phyloP scores from a whole-genome alignment of 2,888 invertebrate genomes.

The Hemithea aestivaria region DNA sequence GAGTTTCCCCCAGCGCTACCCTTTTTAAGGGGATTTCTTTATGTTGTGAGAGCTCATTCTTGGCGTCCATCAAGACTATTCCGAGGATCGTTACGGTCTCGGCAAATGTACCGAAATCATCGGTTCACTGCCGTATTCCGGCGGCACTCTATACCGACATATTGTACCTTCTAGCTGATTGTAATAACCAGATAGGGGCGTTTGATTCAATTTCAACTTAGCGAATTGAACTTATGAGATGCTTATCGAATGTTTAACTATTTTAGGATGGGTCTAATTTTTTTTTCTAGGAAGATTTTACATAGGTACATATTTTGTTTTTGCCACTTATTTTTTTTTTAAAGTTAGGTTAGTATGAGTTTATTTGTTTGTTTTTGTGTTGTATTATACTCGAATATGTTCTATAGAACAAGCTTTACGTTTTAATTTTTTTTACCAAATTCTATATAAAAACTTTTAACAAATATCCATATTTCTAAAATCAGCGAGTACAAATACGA shows the following conservation, averaged over 20 bases:
- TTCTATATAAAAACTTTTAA: no score
- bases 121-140: constrained; percentile 65
- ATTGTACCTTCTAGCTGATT: constrained; percentile 64
- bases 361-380: no score
- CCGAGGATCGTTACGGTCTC: constrained; percentile 81
- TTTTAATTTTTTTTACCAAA: no score
- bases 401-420: no score
- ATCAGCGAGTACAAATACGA: no score
- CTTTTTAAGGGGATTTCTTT: constrained; percentile 80
- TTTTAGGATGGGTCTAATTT: constrained; percentile 3
- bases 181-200: constrained; percentile 49
- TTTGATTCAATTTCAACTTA: constrained; percentile 60
- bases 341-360: no score
- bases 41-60: constrained; percentile 80
- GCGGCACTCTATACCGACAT: constrained; percentile 55
- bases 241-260: background rate
- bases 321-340: no score
- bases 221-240: constrained; percentile 18
- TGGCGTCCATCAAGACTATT: constrained; percentile 83
- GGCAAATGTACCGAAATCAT: constrained; percentile 80
- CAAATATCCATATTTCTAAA: no score
- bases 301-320: background rate
- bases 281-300: background rate
- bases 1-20: constrained; percentile 70
- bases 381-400: no score